phyloP scores from a whole-genome alignment of 2,113 vertebrate genomes.

The Oncorhynchus tshawytscha region DNA sequence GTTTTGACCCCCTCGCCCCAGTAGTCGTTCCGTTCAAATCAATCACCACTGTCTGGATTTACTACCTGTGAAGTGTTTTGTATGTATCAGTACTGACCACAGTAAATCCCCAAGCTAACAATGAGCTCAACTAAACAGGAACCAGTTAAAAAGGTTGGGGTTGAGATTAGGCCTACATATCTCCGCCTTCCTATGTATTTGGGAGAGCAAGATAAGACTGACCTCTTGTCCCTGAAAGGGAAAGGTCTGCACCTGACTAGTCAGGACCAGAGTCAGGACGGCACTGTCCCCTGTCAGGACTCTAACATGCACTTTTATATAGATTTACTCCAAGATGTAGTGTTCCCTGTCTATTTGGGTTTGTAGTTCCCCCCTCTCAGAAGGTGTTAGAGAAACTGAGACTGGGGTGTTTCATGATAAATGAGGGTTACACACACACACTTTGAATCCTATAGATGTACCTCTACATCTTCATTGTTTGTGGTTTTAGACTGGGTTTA shows the following conservation, averaged over 20 bases:
- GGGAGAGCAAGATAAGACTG: conserved; percentile 29
- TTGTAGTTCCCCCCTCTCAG: neutral
- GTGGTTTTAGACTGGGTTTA: too few species aligned
- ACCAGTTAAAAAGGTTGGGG: conserved; percentile 16
- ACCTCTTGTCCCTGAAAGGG: conserved; percentile 5
- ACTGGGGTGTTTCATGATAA: neutral
- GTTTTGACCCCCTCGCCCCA: too few species aligned
- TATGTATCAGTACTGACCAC: neutral
- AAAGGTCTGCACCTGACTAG: too few species aligned
- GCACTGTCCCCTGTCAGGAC: neutral
- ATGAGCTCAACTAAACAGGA: conserved; percentile 15
- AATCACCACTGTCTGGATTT: conserved; percentile 1
- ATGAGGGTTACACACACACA: neutral
- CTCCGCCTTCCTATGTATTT: conserved; percentile 17
- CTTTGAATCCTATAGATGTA: neutral
- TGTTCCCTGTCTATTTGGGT: neutral
- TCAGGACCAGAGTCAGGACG: neutral
- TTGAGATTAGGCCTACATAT: neutral
- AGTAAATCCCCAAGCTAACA: conserved; percentile 1
- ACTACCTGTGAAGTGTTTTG: neutral
- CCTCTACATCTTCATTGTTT: neutral
- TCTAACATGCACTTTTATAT: neutral
- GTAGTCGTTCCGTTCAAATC: too few species aligned
- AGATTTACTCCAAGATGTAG: neutral
- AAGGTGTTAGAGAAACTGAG: neutral